Base-by-base conservation (phyloP, 2,888 invertebrate species). In the Coleophora deauratella region DNA sequence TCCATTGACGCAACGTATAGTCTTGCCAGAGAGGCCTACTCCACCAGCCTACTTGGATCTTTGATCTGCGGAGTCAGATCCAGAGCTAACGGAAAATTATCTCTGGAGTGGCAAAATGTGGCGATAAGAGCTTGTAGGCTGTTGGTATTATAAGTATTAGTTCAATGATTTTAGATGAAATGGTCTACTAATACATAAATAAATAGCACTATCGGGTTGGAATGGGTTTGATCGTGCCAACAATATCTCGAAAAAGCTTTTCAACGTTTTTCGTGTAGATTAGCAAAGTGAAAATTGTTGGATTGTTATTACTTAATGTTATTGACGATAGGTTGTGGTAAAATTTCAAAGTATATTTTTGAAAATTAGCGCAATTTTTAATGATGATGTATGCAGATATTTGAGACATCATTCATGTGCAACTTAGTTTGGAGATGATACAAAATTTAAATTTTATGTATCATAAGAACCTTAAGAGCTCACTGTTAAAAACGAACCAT, bases 21-120 rank as follows among this genome's bases (percentile, higher is more conserved):
- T 67, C 6, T 55, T 89, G 35, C 89, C 88, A 33, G 89, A 87
- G 49, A 72, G 87, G 52, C 89, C 89, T 35, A 89, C 89, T 35
- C 89, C 89, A 14, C 89, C 89, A 9, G 75, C 80, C 9, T 84
- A 81, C 51, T 57, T 84, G 48, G 85, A 85, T 50, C 84, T 85
- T 71, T 85, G 85, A 85, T 84, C 78, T 51, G 71, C 81, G 63
- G 81, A 80, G 67, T 84, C 81, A 31, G 85, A 84, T 72, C 79
- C 82, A 63, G 84, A 85, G 61, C 43, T 80, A 47, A 65, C 66
- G 51, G 74, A 73, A 42, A 57, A 60, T 28, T 73, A 69, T 43
- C 68, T 70, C 62, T 68, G 76, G 72, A 68, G 62, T 50, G 59
- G 55, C 46, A 68, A 66, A 32, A 57, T 49, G 51, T 66, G 71